Percentiles rank a stretch among this genome's conserved stretches.
phyloP scores from a whole-genome alignment of 2,113 vertebrate species.

The Cinclus cinclus region DNA sequence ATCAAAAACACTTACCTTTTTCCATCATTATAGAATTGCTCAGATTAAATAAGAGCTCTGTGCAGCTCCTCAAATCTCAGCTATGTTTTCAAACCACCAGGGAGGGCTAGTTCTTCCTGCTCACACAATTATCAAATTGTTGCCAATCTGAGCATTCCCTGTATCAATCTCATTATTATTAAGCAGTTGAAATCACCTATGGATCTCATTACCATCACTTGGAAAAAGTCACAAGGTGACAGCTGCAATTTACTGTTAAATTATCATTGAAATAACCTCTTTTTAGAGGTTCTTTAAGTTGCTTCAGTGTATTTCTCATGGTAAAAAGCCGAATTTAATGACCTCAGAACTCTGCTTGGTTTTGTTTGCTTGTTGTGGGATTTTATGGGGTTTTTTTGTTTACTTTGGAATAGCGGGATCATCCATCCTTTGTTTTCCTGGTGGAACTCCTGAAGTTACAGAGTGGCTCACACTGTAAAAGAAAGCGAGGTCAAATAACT shows the following conservation, averaged over 20 bases:
- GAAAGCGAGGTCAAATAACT: conserved; percentile 16
- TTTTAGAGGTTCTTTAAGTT: background rate
- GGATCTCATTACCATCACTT: conserved; percentile 5
- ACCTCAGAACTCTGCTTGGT: accelerated
- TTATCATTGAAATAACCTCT: background rate
- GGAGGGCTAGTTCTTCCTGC: conserved; percentile 60
- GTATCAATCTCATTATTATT: conserved; percentile 47
- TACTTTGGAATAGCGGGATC: background rate
- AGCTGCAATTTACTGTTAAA: conserved; percentile 25
- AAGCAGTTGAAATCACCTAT: conserved; percentile 20
- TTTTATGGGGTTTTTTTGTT: too few species aligned
- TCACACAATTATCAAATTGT: conserved; percentile 51
- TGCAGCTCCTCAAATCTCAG: conserved; percentile 42
- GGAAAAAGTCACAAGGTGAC: background rate
- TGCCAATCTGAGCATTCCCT: background rate
- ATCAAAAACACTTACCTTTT: conserved; percentile 60
- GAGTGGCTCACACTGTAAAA: background rate
- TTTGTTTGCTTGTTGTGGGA: background rate
- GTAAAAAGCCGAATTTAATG: background rate
- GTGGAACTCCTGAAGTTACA: background rate
- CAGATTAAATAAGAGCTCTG: conserved; percentile 48
- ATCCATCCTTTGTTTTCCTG: background rate
- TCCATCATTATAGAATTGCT: conserved; percentile 42
- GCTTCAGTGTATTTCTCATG: background rate
- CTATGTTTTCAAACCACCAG: conserved; percentile 65